Conservation (phyloP, 2,888 invertebrate genomes). For the Scaptodrosophila latifasciaeformis region DNA sequence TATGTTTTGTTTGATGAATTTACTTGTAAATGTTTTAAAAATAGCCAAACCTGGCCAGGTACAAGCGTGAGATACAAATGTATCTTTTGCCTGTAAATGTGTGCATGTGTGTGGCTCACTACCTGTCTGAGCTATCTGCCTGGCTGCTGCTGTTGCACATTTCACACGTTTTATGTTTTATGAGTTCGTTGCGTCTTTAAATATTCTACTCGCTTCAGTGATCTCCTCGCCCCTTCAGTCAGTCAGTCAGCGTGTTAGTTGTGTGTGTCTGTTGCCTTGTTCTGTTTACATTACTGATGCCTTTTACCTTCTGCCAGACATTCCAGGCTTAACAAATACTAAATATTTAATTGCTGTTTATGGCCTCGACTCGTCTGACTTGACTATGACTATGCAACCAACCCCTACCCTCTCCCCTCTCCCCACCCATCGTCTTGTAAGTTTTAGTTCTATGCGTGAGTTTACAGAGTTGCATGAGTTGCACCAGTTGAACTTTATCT, state of each 20-base stretch:
- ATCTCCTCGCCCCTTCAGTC: too few species aligned
- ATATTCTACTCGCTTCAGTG: neutral
- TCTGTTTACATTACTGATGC: neutral
- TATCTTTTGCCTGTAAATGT: slow-evolving; percentile 16
- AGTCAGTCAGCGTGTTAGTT: neutral
- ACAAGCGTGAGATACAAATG: slow-evolving; percentile 54
- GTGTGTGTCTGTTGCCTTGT: neutral
- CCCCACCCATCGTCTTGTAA: neutral
- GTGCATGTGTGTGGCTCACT: slow-evolving; percentile 24
- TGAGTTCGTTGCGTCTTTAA: slow-evolving; percentile 22
- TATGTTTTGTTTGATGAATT: slow-evolving; percentile 63
- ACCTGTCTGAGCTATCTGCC: slow-evolving; percentile 36
- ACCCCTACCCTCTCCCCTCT: too few species aligned
- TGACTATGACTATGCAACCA: too few species aligned
- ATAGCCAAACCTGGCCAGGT: slow-evolving; percentile 41
- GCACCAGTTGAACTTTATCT: slow-evolving; percentile 39
- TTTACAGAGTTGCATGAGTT: too few species aligned
- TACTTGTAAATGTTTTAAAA: slow-evolving; percentile 57
- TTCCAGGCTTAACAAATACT: slow-evolving; percentile 9
- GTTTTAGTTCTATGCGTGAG: too few species aligned
- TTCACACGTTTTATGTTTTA: slow-evolving; percentile 54
- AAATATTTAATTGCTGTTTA: slow-evolving; percentile 23
- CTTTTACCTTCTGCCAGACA: too few species aligned
- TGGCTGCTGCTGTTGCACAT: slow-evolving; percentile 37
- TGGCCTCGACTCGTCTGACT: neutral